Evolutionary conservation across 2,113 vertebrate genomes (phyloP).

Genomic region (Erinaceus europaeus): DNA sequence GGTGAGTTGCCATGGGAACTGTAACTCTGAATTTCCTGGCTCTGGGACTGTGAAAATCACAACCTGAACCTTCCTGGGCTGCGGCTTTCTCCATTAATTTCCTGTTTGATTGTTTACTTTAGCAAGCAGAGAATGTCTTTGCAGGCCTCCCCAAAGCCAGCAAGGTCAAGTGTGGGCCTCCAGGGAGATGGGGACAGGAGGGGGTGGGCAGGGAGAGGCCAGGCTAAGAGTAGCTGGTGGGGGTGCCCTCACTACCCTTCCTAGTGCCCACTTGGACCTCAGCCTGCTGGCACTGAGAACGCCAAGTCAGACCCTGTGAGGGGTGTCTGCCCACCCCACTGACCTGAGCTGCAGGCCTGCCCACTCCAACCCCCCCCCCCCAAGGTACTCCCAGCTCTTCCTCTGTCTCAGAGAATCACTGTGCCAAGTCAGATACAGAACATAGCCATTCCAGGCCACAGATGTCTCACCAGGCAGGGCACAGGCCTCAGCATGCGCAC

Average conservation of each 20-base stretch:
- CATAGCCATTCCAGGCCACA: too few species aligned
- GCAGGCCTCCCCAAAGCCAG: conserved; percentile 47
- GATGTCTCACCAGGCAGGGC: too few species aligned
- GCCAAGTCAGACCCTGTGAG: background rate
- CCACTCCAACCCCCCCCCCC: background rate
- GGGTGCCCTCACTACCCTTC: too few species aligned
- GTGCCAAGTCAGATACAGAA: too few species aligned
- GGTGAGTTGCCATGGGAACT: conserved; percentile 72
- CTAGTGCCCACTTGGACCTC: background rate
- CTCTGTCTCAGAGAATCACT: background rate
- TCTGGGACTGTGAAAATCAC: conserved; percentile 77
- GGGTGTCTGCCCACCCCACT: background rate
- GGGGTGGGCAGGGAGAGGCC: too few species aligned
- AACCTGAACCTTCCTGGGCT: conserved; percentile 76
- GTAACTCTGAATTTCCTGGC: conserved; percentile 76
- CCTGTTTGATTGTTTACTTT: conserved; percentile 80
- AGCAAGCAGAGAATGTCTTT: conserved; percentile 75
- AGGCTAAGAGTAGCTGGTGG: too few species aligned
- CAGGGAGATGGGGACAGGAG: too few species aligned
- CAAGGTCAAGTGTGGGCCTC: conserved; percentile 70
- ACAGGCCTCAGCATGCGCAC: too few species aligned
- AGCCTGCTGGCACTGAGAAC: background rate
- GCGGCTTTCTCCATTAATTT: conserved; percentile 78
- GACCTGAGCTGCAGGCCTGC: background rate
- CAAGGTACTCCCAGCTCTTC: background rate